Evolutionary conservation across 2,888 invertebrate species (phyloP).

Genomic region (Hemicrepidius hirtus): DNA sequence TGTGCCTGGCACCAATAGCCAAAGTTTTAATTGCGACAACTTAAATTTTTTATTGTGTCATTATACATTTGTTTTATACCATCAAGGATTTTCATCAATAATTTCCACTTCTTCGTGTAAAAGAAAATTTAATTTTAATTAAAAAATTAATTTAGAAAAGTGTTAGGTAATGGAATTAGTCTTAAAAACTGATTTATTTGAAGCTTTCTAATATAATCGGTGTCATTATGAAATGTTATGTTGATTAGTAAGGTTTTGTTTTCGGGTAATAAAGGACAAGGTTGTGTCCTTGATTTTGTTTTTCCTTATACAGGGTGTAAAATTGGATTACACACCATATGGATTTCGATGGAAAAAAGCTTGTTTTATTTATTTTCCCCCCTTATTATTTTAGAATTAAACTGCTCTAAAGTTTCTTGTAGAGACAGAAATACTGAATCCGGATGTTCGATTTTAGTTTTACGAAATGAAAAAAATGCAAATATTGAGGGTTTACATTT

Average conservation of each 20-base stretch:
- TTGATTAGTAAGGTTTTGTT: too few relatives aligned
- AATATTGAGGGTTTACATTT: too few relatives aligned
- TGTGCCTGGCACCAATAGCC: slow-evolving; percentile 45
- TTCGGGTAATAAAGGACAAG: not conserved
- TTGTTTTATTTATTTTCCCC: too few relatives aligned
- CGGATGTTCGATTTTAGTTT: too few relatives aligned
- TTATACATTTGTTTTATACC: slow-evolving; percentile 25
- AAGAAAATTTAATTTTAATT: not conserved
- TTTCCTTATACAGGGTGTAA: not conserved
- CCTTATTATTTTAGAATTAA: too few relatives aligned
- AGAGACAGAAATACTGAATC: too few relatives aligned
- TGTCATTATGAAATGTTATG: too few relatives aligned
- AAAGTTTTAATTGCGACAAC: slow-evolving; percentile 49
- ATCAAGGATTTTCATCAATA: not conserved
- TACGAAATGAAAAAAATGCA: too few relatives aligned
- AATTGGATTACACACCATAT: too few relatives aligned
- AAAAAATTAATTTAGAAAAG: not conserved
- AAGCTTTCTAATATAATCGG: not conserved
- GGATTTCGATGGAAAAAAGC: too few relatives aligned
- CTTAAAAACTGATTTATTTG: not conserved
- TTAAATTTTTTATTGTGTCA: slow-evolving; percentile 34
- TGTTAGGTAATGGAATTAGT: not conserved
- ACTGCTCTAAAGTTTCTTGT: too few relatives aligned
- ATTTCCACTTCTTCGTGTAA: slow-evolving; percentile 10
- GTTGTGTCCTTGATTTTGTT: not conserved